phyloP scores from a whole-genome alignment of 1,140 invertebrate species.

The Orius insidiosus region DNA sequence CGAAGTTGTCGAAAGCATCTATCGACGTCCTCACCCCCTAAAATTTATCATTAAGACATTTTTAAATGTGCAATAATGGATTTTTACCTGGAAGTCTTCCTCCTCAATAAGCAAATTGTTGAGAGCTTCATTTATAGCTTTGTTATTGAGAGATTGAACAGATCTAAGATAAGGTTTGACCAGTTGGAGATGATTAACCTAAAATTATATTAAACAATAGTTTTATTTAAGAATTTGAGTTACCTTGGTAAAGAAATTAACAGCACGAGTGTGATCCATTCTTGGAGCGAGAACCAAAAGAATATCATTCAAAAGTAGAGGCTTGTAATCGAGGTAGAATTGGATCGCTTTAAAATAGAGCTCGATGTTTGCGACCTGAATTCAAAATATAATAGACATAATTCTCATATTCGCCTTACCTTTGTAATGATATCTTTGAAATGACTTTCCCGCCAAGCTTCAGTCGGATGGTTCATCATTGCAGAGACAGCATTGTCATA shows the following conservation, averaged over 20 bases:
- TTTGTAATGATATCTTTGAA: constrained; percentile 99
- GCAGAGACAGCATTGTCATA: constrained; percentile 97
- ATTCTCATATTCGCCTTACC: too few species aligned
- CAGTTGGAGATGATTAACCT: constrained; percentile 72
- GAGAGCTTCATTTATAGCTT: constrained; percentile 95
- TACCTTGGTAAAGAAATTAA: constrained; percentile 49
- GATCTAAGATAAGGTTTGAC: constrained; percentile 94
- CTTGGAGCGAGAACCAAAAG: constrained; percentile 86
- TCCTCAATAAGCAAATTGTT: constrained; percentile 95
- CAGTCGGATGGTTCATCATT: constrained; percentile 98
- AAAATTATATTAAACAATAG: constrained; percentile 8
- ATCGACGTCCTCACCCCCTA: constrained; percentile 88
- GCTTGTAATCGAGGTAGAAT: constrained; percentile 97
- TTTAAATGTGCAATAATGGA: background rate
- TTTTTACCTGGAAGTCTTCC: constrained; percentile 86
- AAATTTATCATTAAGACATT: too few species aligned
- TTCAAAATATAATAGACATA: too few species aligned
- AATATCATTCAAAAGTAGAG: constrained; percentile 88
- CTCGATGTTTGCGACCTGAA: constrained; percentile 97
- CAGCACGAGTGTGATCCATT: constrained; percentile 87
- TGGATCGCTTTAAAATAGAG: constrained; percentile 98
- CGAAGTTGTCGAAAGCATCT: constrained; percentile 98
- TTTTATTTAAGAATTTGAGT: too few species aligned
- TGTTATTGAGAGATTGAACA: constrained; percentile 96
- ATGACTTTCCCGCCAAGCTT: constrained; percentile 96